Conservation (phyloP, 2,797 vertebrate species). For the Urocyon cinereoargenteus region DNA sequence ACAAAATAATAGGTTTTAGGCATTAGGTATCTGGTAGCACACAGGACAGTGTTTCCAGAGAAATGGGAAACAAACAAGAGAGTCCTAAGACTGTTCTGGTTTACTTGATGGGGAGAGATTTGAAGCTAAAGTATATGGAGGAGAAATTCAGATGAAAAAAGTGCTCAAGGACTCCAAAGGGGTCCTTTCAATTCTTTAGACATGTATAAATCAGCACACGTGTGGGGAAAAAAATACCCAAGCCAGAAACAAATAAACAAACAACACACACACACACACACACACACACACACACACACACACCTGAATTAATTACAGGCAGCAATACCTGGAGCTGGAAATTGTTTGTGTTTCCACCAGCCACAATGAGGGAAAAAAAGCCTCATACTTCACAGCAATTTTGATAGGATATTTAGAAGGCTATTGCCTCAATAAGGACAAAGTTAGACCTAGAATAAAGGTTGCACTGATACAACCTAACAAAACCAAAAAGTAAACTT, state of each 20-base stretch:
- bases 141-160: not conserved
- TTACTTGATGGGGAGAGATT: not conserved
- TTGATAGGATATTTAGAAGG: not conserved
- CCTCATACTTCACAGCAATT: not conserved
- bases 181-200: not conserved
- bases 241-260: not conserved
- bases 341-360: not conserved
- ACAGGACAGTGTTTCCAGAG: not conserved
- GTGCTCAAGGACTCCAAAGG: not conserved
- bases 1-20: not conserved
- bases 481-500: not conserved
- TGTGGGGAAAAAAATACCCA: not conserved
- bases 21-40: not conserved
- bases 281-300: not conserved
- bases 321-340: not conserved
- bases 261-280: not conserved
- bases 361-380: not conserved
- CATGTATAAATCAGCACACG: not conserved
- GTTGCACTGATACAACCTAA: not conserved
- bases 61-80: not conserved
- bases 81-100: not conserved
- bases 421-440: not conserved
- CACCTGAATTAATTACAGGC: not conserved
- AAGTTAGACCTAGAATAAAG: not conserved
- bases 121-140: not conserved